These are phyloP conservation scores for Hydra vulgaris DNA, from an alignment of 30 jellyfish, hydroid and myxozoan genomes.

Conservation along the genomic window DNA sequence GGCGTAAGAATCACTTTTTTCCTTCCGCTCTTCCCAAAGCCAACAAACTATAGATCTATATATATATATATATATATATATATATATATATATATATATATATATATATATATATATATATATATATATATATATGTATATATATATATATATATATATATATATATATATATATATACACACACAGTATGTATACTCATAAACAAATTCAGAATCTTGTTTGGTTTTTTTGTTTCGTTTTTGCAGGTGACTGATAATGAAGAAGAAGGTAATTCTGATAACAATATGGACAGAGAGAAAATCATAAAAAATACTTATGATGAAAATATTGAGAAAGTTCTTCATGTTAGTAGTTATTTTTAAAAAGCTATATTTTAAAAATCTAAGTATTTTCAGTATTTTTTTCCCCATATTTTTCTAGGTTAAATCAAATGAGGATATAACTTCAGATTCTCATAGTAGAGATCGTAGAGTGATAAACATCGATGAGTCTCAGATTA, in stretches of 20 bases:
- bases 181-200: no score
- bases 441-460: background rate
- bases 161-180: no score
- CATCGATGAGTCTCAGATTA: slow-evolving; percentile 5
- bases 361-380: no score
- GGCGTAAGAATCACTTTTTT: no score
- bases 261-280: background rate
- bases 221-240: no score
- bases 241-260: background rate
- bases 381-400: background rate
- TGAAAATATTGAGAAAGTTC: background rate
- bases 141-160: no score
- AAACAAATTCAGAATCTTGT: background rate
- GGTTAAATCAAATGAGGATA: background rate
- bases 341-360: background rate
- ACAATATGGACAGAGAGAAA: background rate
- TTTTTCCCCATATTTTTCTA: background rate
- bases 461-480: slow-evolving; percentile 19
- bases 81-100: no score
- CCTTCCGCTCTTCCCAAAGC: no score
- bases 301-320: background rate
- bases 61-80: no score
- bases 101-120: no score
- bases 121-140: no score
- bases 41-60: no score